Conservation (phyloP, 2,113 vertebrate genomes). For the Pseudolaguvia tuberculata region DNA sequence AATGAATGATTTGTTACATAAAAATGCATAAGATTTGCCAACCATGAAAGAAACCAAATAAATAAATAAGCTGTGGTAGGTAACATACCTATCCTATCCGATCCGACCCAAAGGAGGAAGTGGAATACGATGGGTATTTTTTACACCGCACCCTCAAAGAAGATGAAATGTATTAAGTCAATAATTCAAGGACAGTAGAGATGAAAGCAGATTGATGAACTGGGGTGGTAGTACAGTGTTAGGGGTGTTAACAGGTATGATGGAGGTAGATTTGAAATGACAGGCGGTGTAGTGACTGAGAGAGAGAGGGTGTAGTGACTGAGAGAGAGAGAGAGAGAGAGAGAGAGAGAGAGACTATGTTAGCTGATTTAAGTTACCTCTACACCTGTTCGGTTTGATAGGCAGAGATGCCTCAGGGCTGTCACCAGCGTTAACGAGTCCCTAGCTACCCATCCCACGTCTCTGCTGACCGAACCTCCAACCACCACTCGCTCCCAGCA, state of each 20-base stretch:
- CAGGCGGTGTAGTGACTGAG: slow-evolving; percentile 21
- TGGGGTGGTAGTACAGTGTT: slow-evolving; percentile 47
- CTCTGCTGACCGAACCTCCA: slow-evolving; percentile 26
- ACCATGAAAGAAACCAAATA: slow-evolving; percentile 2
- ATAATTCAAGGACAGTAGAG: slow-evolving; percentile 42
- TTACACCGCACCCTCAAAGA: slow-evolving; percentile 27
- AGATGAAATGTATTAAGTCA: slow-evolving; percentile 38
- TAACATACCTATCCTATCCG: slow-evolving; percentile 34
- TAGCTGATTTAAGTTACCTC: slow-evolving; percentile 28
- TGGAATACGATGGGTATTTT: slow-evolving; percentile 38
- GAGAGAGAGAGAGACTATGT: background rate
- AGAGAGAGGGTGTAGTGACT: too few relatives aligned
- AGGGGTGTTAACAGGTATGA: slow-evolving; percentile 57
- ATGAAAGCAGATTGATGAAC: slow-evolving; percentile 22
- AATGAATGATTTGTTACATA: background rate
- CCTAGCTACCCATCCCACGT: background rate
- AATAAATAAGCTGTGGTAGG: slow-evolving; percentile 28
- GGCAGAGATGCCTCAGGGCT: slow-evolving; percentile 36
- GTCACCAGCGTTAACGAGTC: slow-evolving; percentile 32
- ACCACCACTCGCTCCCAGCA: background rate
- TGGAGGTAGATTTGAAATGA: slow-evolving; percentile 51
- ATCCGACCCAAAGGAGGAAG: slow-evolving; percentile 29
- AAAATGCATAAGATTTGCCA: background rate
- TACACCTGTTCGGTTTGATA: slow-evolving; percentile 54
- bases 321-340: too few relatives aligned